Percentiles rank a stretch among this genome's conserved stretches.
Conservation (phyloP, 1,140 invertebrate species). For the Temnothorax nylanderi region DNA sequence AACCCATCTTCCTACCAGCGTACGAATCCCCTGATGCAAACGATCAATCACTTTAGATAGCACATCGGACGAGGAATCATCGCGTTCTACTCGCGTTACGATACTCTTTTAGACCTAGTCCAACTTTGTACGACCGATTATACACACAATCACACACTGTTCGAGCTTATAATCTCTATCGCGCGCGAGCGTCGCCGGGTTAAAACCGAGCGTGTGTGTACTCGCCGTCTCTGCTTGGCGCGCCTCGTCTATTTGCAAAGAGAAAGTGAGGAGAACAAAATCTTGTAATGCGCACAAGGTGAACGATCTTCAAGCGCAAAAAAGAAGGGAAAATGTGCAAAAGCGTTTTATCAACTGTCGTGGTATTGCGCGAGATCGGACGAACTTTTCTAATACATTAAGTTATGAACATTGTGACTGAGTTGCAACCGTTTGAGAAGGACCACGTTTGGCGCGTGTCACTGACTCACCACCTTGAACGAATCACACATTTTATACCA, state of each 20-base stretch:
- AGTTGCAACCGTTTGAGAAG: conserved; percentile 1
- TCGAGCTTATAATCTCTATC: conserved; percentile 55
- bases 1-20: not conserved
- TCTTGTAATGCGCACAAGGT: conserved; percentile 2
- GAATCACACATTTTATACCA: conserved; percentile 49
- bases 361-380: not conserved
- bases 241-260: not conserved
- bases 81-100: conserved; percentile 12
- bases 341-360: not conserved
- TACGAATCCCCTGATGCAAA: conserved; percentile 27
- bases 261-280: conserved; percentile 8
- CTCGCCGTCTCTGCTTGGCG: not conserved
- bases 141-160: conserved; percentile 46
- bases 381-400: conserved; percentile 21
- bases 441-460: not conserved
- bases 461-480: not conserved
- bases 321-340: not conserved
- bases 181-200: not conserved
- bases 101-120: conserved; percentile 45
- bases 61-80: not conserved
- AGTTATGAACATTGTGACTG: not conserved
- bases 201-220: not conserved
- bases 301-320: not conserved
- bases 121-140: conserved; percentile 39
- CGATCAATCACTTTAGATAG: conserved; percentile 8